Evolutionary conservation across 2,888 invertebrate genomes (phyloP), one percentile per base, ranked within the genome.

Genomic region (Leptinotarsa juncta): DNA sequence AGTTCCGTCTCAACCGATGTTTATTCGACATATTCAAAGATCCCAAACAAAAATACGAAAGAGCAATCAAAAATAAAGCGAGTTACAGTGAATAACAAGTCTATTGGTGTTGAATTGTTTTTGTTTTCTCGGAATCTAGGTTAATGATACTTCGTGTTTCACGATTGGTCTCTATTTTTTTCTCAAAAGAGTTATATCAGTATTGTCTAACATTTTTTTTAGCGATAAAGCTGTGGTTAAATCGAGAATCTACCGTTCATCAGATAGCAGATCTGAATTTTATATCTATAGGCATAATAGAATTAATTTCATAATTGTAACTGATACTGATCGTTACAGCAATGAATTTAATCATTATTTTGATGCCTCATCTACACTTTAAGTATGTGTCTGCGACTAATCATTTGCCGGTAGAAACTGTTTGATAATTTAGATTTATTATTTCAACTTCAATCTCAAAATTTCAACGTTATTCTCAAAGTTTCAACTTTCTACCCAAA

Each of bases 121-220:
- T 69, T 55, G 42, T 69, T 67, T 10, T 67, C 42, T 55, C 57
- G 42, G 48, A 57, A 69, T 57, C 16, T 69, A n/a, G 55, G 55
- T 69, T 53, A 55, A 57, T 55, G 18, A 53, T 53, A 69, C n/a
- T 55, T 51, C 66, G 71, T 71, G 65, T 42, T 55, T 49, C 70
- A 65, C 73, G 72, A 75, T 57, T 75, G 16, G 42, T 18, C 14
- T 57, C 51, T 32, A 42, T 51, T n/a, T 51, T 67, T 67, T 50
- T 32, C 3, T 49, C n/a, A 18, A 23, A 53, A 10, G 32, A 26
- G 15, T 26, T 16, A 15, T 62, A 16, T 2, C 16, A n/a, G 32
- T 15, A 16, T 32, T n/a, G 62, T 62, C 16, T 50, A 50, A 15
- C 15, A 50, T 50, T 50, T 32, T 32, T 32, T 7, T 32, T 32